Evolutionary conservation across 1,140 invertebrate species (phyloP), one percentile per base, ranked within the genome.

Genomic region (Bombus fervidus): DNA sequence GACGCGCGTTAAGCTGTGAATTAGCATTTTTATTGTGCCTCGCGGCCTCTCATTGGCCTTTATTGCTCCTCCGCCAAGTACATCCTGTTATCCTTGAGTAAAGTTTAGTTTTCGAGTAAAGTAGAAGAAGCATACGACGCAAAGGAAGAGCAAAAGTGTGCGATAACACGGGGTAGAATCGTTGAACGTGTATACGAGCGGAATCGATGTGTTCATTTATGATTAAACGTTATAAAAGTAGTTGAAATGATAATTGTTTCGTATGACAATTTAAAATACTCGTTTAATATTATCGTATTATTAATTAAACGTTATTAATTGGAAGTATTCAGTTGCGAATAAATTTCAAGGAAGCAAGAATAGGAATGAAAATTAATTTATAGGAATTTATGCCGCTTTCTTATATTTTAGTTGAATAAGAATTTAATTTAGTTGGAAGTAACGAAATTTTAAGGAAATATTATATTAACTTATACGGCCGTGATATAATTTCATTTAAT

Each of bases 11-110:
- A 79, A 84, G 82, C 74, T 34, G 76, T 39, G 83, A 79, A 84
- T 84, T 84, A 84, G 76, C 83, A 84, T 80, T 84, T 84, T 84
- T 79, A 84, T 84, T 79, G 64, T 84, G 76, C 76, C 76, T 41
- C 53, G 53, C n/a, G 39, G 83, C 68, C 77, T 59, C 66, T 76
- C 66, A 47, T 62, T 79, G 76, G 74, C 31, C 39, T 37, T 62
- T 80, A 80, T 80, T 80, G 37, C 53, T 80, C 83, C 59, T 80
- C 53, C 22, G 22, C 47, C 66, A 62, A 41, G 22, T 57, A 68
- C 75, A 84, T 84, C 75, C 75, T 59, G 76, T 71, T 80, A 71
- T 43, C 53, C 62, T 68, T 68, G 53, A 72, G n/a, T 43, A 43
- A 80, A 80, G 39, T 80, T 79, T 71, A 79, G 57, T 37, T 47